These are phyloP conservation scores for Abramis brama DNA, from an alignment of 2,113 vertebrate genomes.

Conservation along the genomic window DNA sequence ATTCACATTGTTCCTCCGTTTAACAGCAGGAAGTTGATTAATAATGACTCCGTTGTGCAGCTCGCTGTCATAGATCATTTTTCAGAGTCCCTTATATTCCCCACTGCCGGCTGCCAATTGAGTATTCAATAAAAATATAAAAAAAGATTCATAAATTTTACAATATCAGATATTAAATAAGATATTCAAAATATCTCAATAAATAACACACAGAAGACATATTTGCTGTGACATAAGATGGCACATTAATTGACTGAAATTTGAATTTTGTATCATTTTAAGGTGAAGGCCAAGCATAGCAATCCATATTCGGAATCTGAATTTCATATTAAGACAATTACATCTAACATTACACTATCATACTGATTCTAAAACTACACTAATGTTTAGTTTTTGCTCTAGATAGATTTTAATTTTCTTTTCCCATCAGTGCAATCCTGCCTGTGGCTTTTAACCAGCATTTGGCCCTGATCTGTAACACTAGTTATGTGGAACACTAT, in stretches of 20 bases:
- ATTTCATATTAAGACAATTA: no score
- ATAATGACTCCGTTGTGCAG: slow-evolving; percentile 54
- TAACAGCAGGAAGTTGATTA: slow-evolving; percentile 56
- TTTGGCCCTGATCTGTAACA: neutral
- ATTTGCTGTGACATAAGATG: no score
- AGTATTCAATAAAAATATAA: slow-evolving; percentile 15
- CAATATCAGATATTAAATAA: no score
- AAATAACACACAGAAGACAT: no score
- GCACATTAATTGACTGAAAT: no score
- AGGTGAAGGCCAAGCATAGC: no score
- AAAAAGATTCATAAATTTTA: neutral
- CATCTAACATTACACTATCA: no score
- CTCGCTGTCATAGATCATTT: slow-evolving; percentile 54
- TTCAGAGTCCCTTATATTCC: slow-evolving; percentile 38
- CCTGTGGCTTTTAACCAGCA: neutral
- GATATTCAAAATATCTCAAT: no score
- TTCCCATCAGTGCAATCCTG: neutral
- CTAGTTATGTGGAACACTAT: neutral
- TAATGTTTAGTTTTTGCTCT: neutral
- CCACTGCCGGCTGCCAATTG: slow-evolving; percentile 39
- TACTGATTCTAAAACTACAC: neutral
- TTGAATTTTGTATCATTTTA: no score
- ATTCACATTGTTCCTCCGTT: slow-evolving; percentile 52
- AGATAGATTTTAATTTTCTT: neutral
- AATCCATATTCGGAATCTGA: no score